A percentile compares a stretch with the other conserved stretches of the same genome.
These are phyloP conservation scores for Brachyrhaphis roseni DNA, from an alignment of 2,797 vertebrate species.

Conservation along the genomic window DNA sequence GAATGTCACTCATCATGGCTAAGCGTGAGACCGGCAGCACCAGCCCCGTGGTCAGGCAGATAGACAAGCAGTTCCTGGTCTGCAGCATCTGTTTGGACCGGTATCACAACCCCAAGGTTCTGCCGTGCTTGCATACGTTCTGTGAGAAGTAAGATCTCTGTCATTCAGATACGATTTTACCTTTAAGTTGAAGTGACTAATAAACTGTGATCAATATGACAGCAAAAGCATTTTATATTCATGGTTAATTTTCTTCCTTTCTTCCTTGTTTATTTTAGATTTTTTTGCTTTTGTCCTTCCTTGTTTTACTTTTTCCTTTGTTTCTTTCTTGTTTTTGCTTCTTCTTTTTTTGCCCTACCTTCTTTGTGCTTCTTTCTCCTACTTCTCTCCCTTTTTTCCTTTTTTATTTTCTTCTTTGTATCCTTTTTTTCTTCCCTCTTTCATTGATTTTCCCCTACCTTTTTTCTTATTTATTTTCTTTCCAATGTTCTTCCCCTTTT, in stretches of 20 bases:
- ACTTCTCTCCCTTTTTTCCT: too few relatives aligned
- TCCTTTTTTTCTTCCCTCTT: not conserved
- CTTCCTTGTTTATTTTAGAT: rapidly evolving
- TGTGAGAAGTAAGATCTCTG: conserved; percentile 86
- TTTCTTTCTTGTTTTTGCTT: not conserved
- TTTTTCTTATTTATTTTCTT: too few relatives aligned
- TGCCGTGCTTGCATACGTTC: conserved; percentile 94
- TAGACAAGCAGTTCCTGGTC: conserved; percentile 95
- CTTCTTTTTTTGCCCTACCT: not conserved
- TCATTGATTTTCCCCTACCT: too few relatives aligned
- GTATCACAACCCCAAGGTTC: conserved; percentile 91
- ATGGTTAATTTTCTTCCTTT: not conserved
- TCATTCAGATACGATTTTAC: not conserved
- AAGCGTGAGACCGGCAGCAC: conserved; percentile 88
- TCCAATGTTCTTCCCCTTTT: not conserved
- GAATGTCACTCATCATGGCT: conserved; percentile 85
- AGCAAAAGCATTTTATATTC: not conserved
- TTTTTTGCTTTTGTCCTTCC: not conserved
- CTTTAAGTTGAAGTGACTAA: not conserved
- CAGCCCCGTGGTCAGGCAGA: conserved; percentile 92
- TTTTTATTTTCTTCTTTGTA: too few relatives aligned
- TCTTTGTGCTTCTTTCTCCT: not conserved
- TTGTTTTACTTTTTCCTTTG: not conserved
- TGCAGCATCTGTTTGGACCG: conserved; percentile 95
- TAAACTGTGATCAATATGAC: not conserved